Evolutionary conservation across 2,797 vertebrate genomes (phyloP).

Genomic region (Phoebastria nigripes): DNA sequence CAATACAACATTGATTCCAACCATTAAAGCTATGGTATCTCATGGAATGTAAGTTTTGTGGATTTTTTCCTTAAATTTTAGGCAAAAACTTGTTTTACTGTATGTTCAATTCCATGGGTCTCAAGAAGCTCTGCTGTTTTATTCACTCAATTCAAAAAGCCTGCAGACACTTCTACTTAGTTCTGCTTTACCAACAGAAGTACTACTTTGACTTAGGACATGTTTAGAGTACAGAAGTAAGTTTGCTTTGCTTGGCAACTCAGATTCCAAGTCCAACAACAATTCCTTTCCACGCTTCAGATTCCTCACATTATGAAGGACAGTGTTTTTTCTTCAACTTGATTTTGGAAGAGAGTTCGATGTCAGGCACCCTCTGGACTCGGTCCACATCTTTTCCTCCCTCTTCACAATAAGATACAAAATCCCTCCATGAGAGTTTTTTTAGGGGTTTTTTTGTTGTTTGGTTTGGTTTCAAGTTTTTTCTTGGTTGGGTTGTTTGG

Average conservation of each 20-base stretch:
- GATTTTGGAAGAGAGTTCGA: not conserved
- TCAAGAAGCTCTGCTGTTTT: not conserved
- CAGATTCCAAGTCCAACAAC: not conserved
- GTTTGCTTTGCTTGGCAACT: not conserved
- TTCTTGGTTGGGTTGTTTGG: not conserved
- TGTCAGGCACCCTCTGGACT: not conserved
- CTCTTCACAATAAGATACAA: not conserved
- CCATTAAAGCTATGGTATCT: not conserved
- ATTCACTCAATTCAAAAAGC: not conserved
- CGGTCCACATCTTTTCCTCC: not conserved
- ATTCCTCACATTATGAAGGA: not conserved
- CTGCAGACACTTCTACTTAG: not conserved
- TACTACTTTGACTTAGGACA: not conserved
- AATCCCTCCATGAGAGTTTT: not conserved
- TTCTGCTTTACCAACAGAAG: not conserved
- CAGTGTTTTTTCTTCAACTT: not conserved
- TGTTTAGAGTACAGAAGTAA: not conserved
- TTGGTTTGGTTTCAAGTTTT: not conserved
- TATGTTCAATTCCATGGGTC: not conserved
- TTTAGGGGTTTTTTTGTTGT: not conserved
- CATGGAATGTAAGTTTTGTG: accelerated
- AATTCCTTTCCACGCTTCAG: not conserved
- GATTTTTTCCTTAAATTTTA: not conserved
- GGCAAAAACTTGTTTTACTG: not conserved
- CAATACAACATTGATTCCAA: not conserved